Evolutionary conservation across 30 jellyfish, hydroid and myxozoan species (phyloP).

Genomic region (Aurelia sp.): DNA sequence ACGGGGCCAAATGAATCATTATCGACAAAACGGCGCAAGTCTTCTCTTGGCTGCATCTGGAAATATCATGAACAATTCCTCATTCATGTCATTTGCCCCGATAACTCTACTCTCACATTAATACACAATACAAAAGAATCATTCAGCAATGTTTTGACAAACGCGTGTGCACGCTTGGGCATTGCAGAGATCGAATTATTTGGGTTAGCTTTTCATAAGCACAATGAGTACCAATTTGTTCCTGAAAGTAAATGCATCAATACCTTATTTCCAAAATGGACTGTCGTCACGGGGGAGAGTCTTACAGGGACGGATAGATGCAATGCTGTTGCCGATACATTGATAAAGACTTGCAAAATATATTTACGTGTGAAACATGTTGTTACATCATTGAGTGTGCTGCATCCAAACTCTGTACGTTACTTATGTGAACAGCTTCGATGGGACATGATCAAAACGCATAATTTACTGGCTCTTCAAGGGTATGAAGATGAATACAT

Average conservation of each 20-base stretch:
- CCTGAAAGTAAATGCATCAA: slow-evolving; percentile 51
- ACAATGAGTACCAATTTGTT: slow-evolving; percentile 45
- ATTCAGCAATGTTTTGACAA: slow-evolving; percentile 43
- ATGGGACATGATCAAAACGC: slow-evolving; percentile 63
- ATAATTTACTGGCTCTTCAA: slow-evolving; percentile 46
- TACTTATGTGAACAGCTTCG: slow-evolving; percentile 47
- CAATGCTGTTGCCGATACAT: slow-evolving; percentile 39
- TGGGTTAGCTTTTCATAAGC: slow-evolving; percentile 40
- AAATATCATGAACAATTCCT: slow-evolving; percentile 51
- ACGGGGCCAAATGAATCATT: slow-evolving; percentile 5
- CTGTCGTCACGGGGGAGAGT: slow-evolving; percentile 57
- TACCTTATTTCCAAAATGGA: slow-evolving; percentile 60
- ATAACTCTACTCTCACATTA: slow-evolving; percentile 34
- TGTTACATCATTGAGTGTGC: background rate
- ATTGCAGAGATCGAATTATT: slow-evolving; percentile 39
- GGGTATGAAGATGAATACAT: slow-evolving; percentile 47
- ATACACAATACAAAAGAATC: slow-evolving; percentile 63
- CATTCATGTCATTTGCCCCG: slow-evolving; percentile 44
- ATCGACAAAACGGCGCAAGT: slow-evolving; percentile 36
- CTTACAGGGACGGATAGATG: slow-evolving; percentile 41
- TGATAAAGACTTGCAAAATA: slow-evolving; percentile 61
- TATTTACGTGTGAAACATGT: slow-evolving; percentile 35
- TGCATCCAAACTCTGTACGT: slow-evolving; percentile 22
- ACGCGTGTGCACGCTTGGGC: slow-evolving; percentile 67
- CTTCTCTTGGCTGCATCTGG: slow-evolving; percentile 66